phyloP scores from a whole-genome alignment of 2,888 invertebrate genomes.

The Hybos culiciformis region DNA sequence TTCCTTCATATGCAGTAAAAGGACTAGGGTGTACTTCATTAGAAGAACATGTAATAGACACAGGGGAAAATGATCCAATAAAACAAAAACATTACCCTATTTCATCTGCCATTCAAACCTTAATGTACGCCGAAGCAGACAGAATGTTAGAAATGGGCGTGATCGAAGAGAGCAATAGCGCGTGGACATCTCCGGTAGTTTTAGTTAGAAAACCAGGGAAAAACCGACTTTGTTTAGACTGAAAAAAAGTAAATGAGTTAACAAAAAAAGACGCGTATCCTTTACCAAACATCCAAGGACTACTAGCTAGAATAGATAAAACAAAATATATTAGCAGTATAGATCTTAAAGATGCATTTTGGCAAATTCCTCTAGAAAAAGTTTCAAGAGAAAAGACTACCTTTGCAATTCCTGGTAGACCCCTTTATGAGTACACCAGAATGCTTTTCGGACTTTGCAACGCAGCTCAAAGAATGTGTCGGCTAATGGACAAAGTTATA shows the following conservation, averaged over 20 bases:
- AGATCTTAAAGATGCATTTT: conserved; percentile 17
- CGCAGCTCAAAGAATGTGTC: too few species aligned
- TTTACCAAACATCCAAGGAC: conserved; percentile 16
- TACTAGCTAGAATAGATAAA: conserved; percentile 16
- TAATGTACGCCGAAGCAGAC: conserved; percentile 15
- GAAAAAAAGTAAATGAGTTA: too few species aligned
- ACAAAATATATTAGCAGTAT: conserved; percentile 19
- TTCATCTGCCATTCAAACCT: background rate
- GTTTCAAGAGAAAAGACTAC: conserved; percentile 16
- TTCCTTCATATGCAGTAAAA: too few species aligned
- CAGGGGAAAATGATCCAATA: background rate
- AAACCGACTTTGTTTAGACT: too few species aligned
- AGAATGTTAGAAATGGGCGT: conserved; percentile 17
- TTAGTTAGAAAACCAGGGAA: too few species aligned
- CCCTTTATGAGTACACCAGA: background rate
- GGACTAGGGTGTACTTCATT: too few species aligned
- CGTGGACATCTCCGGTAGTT: too few species aligned
- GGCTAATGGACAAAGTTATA: conserved; percentile 4
- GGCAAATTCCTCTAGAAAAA: conserved; percentile 12
- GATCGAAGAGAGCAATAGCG: conserved; percentile 20
- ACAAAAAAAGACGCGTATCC: conserved; percentile 20
- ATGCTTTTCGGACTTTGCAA: too few species aligned
- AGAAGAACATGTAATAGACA: too few species aligned
- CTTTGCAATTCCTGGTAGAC: conserved; percentile 6
- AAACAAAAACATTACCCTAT: background rate